Percentiles rank a stretch among this genome's conserved stretches.
phyloP scores from a whole-genome alignment of 2,113 vertebrate species.

The Spheniscus mendiculus region DNA sequence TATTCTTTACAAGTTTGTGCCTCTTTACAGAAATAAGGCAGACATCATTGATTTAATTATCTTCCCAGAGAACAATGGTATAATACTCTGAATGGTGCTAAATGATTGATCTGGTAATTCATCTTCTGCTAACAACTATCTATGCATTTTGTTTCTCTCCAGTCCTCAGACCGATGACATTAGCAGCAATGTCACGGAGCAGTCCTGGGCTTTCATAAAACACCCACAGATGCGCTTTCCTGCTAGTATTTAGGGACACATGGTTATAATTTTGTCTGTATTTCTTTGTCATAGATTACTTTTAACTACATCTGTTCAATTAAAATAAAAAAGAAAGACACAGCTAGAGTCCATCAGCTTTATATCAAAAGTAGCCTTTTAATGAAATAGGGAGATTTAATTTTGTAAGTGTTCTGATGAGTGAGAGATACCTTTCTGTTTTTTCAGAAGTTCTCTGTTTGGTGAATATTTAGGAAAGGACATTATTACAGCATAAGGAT shows the following conservation, averaged over 20 bases:
- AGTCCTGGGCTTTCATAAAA: slow-evolving; percentile 74
- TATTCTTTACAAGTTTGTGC: slow-evolving; percentile 69
- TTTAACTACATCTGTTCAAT: slow-evolving; percentile 79
- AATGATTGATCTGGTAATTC: slow-evolving; percentile 83
- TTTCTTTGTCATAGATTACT: slow-evolving; percentile 73
- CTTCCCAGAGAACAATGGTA: slow-evolving; percentile 69
- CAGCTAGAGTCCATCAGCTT: slow-evolving; percentile 64
- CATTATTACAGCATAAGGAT: slow-evolving; percentile 71
- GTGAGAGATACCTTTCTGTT: slow-evolving; percentile 61
- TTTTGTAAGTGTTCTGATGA: slow-evolving; percentile 65
- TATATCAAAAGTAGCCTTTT: slow-evolving; percentile 57
- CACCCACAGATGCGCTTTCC: slow-evolving; percentile 77
- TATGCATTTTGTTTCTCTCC: slow-evolving; percentile 76
- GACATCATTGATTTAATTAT: slow-evolving; percentile 73
- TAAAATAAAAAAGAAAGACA: slow-evolving; percentile 70
- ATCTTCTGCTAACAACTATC: slow-evolving; percentile 79
- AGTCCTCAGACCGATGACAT: slow-evolving; percentile 71
- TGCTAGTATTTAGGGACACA: slow-evolving; percentile 73
- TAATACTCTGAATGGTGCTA: slow-evolving; percentile 72
- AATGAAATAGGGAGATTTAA: slow-evolving; percentile 70
- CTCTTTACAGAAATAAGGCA: slow-evolving; percentile 63
- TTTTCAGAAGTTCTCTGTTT: slow-evolving; percentile 71
- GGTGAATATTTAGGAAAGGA: slow-evolving; percentile 73
- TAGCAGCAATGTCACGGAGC: slow-evolving; percentile 74
- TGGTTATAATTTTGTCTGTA: slow-evolving; percentile 80